These are phyloP conservation scores for Melanostoma mellinum DNA, from an alignment of 2,888 invertebrate genomes.

Conservation along the genomic window DNA sequence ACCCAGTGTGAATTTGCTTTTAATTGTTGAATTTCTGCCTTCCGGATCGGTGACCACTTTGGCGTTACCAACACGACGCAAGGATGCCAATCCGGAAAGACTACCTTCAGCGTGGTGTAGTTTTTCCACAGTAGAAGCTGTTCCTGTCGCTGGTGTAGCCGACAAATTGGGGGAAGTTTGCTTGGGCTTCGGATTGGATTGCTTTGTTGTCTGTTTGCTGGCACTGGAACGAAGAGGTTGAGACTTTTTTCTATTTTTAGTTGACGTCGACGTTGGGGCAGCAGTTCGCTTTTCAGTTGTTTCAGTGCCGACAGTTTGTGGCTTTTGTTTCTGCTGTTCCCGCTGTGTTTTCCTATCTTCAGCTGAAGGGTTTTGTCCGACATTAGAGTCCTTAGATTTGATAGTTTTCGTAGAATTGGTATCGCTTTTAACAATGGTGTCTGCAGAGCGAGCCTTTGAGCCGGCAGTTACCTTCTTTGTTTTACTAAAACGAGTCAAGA, in stretches of 20 bases:
- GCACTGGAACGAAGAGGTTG: slow-evolving; percentile 71
- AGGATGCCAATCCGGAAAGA: slow-evolving; percentile 89
- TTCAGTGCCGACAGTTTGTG: slow-evolving; percentile 74
- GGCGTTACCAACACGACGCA: slow-evolving; percentile 91
- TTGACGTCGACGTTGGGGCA: not conserved
- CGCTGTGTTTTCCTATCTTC: slow-evolving; percentile 74
- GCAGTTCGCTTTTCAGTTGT: slow-evolving; percentile 75
- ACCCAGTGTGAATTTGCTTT: slow-evolving; percentile 91
- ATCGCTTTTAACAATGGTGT: slow-evolving; percentile 75
- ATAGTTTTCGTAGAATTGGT: slow-evolving; percentile 50
- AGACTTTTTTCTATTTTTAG: slow-evolving; percentile 52
- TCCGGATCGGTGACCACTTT: slow-evolving; percentile 88
- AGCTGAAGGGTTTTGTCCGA: slow-evolving; percentile 74
- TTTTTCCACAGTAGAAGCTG: slow-evolving; percentile 75
- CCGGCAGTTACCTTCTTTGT: slow-evolving; percentile 57
- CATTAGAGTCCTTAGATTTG: slow-evolving; percentile 16
- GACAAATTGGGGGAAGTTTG: slow-evolving; percentile 74
- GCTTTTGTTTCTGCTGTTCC: slow-evolving; percentile 78
- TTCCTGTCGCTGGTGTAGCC: slow-evolving; percentile 20
- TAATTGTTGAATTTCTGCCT: slow-evolving; percentile 90
- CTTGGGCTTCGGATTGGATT: slow-evolving; percentile 77
- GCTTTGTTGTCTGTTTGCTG: slow-evolving; percentile 71
- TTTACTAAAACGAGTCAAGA: slow-evolving; percentile 43
- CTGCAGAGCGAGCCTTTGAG: slow-evolving; percentile 58
- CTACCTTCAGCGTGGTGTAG: slow-evolving; percentile 88